phyloP scores from a whole-genome alignment of 2,797 vertebrate species.

The Acrossocheilus wenchowensis region DNA sequence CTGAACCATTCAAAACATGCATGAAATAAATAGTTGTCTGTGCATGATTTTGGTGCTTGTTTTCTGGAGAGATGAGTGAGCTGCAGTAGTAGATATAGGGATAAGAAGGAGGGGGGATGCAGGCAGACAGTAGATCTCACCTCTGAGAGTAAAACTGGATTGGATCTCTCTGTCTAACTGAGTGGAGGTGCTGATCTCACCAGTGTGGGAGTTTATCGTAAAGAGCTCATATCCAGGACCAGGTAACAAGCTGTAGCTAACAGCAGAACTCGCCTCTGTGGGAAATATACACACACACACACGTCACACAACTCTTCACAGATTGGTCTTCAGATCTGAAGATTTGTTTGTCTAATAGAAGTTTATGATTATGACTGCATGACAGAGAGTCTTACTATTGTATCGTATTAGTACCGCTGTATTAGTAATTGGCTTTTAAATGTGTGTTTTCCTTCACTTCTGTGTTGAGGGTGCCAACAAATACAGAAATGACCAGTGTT shows the following conservation, averaged over 20 bases:
- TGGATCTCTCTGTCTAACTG: conserved; percentile 87
- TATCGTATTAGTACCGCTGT: not conserved
- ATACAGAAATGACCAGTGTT: conserved; percentile 36
- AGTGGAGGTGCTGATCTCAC: conserved; percentile 81
- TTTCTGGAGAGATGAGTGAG: conserved; percentile 4
- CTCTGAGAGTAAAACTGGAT: conserved; percentile 82
- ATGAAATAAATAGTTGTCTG: not conserved
- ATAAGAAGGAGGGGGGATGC: not conserved
- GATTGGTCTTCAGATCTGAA: not conserved
- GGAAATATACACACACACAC: conserved; percentile 26
- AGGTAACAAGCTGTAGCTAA: conserved; percentile 82
- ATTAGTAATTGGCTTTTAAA: not conserved
- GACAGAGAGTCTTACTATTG: not conserved
- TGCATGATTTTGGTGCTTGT: not conserved
- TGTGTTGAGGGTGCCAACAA: conserved; percentile 11
- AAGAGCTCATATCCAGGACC: conserved; percentile 84
- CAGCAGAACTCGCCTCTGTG: conserved; percentile 74
- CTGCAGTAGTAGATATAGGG: not conserved
- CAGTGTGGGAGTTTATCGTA: conserved; percentile 82
- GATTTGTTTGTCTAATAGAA: not conserved
- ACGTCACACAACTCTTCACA: not conserved
- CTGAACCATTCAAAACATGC: not conserved
- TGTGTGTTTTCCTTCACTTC: conserved; percentile 20
- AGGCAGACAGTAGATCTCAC: conserved; percentile 68
- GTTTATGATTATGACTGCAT: not conserved